phyloP scores from a whole-genome alignment of 2,888 invertebrate genomes.

The Thyatira batis region DNA sequence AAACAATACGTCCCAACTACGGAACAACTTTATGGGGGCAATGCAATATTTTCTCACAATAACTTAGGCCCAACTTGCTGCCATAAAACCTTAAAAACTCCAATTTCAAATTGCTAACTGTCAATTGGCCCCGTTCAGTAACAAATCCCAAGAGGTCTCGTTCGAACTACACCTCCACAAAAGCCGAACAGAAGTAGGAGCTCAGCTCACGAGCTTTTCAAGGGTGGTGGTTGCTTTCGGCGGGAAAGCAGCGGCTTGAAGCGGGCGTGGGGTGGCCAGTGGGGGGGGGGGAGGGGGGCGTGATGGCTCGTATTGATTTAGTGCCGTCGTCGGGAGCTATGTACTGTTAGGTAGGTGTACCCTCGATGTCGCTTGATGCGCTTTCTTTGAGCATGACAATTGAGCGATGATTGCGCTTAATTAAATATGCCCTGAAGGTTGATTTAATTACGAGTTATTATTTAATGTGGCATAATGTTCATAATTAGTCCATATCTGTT shows the following conservation, averaged over 20 bases:
- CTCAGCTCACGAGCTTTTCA: conserved; percentile 82
- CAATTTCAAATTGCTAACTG: conserved; percentile 71
- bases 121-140: conserved; percentile 65
- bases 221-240: conserved; percentile 82
- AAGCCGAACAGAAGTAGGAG: conserved; percentile 83
- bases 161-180: conserved; percentile 77
- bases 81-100: conserved; percentile 40
- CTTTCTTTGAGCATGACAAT: conserved; percentile 62
- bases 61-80: conserved; percentile 23
- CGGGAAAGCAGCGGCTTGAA: conserved; percentile 74
- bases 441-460: conserved; percentile 14
- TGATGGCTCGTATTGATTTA: conserved; percentile 84
- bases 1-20: conserved; percentile 4
- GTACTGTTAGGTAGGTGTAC: conserved; percentile 73
- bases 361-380: conserved; percentile 77
- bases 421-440: conserved; percentile 26
- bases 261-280: conserved; percentile 43
- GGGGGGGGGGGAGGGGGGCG: conserved; percentile 59
- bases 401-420: conserved; percentile 25
- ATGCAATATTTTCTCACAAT: conserved; percentile 7
- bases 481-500: too few species aligned
- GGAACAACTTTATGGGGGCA: not conserved
- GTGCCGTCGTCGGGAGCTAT: conserved; percentile 82
- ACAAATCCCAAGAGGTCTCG: conserved; percentile 79
- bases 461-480: too few species aligned